Evolutionary conservation across 2,797 vertebrate species (phyloP).

Genomic region (Catostomus latipinnis): DNA sequence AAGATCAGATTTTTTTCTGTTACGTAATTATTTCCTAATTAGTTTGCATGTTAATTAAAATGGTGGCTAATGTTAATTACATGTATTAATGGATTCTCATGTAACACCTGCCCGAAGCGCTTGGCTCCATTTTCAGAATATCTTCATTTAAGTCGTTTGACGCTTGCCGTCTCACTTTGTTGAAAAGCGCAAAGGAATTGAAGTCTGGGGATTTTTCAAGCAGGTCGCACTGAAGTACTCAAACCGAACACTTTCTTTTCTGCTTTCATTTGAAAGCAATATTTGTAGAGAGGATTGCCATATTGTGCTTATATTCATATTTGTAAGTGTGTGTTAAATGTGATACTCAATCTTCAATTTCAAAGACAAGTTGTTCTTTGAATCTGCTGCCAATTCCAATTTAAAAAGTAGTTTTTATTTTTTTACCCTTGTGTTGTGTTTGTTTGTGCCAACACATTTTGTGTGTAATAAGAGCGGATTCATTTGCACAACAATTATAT

Average conservation of each 20-base stretch:
- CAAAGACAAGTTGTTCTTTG: not conserved
- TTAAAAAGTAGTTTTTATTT: too few species aligned
- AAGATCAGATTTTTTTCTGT: conserved; percentile 90
- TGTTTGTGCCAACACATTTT: too few species aligned
- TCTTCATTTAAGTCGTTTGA: conserved; percentile 87
- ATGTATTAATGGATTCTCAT: conserved; percentile 96
- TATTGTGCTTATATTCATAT: conserved; percentile 20
- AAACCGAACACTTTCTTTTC: conserved; percentile 20
- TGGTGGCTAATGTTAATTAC: conserved; percentile 99
- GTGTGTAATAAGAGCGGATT: too few species aligned
- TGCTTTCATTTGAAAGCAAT: conserved; percentile 52
- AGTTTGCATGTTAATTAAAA: conserved; percentile 99
- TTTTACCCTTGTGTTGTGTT: too few species aligned
- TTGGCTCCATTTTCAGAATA: conserved; percentile 92
- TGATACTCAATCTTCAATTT: conserved; percentile 1
- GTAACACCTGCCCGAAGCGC: conserved; percentile 95
- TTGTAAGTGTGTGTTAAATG: not conserved
- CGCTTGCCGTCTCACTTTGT: conserved; percentile 54
- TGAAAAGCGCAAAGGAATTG: conserved; percentile 60
- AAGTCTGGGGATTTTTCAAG: conserved; percentile 58
- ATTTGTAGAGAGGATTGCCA: conserved; percentile 22
- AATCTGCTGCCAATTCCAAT: not conserved
- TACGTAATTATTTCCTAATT: conserved; percentile 97
- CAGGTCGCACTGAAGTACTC: conserved; percentile 57
- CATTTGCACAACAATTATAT: too few species aligned